Evolutionary conservation across 2,888 invertebrate species (phyloP).

Genomic region (Andrena minutula): DNA sequence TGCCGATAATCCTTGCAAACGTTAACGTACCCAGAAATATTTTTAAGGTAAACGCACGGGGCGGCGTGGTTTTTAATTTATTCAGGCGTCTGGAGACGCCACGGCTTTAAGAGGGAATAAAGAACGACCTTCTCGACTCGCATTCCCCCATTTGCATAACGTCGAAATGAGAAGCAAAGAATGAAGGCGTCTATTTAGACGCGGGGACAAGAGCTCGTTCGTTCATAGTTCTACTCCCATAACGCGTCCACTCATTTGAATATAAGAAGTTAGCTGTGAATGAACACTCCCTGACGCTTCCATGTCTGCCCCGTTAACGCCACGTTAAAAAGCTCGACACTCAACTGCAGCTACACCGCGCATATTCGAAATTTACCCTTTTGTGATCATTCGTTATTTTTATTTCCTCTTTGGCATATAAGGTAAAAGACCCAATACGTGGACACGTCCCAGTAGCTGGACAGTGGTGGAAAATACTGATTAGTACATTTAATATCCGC

Average conservation of each 20-base stretch:
- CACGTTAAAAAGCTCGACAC: background rate
- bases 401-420: background rate
- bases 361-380: background rate
- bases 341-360: background rate
- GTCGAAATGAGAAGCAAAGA: conserved; percentile 77
- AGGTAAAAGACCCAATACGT: too few relatives aligned
- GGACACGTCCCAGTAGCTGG: too few relatives aligned
- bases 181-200: conserved; percentile 77
- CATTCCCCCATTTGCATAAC: conserved; percentile 77
- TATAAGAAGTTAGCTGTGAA: conserved; percentile 71
- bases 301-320: conserved; percentile 5
- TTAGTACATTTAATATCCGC: too few relatives aligned
- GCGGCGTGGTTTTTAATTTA: conserved; percentile 55
- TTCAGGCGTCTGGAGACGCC: conserved; percentile 49
- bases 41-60: conserved; percentile 27
- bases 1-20: background rate
- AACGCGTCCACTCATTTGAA: conserved; percentile 78
- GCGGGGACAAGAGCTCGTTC: conserved; percentile 69
- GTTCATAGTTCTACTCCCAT: conserved; percentile 73
- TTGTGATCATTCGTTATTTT: background rate
- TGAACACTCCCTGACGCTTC: conserved; percentile 26
- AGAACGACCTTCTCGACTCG: conserved; percentile 59
- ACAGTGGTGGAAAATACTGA: too few relatives aligned
- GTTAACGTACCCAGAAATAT: background rate
- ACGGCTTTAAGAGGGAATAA: conserved; percentile 54